These are phyloP conservation scores for Pseudonaja textilis DNA, from an alignment of 2,113 vertebrate genomes.

Conservation along the genomic window DNA sequence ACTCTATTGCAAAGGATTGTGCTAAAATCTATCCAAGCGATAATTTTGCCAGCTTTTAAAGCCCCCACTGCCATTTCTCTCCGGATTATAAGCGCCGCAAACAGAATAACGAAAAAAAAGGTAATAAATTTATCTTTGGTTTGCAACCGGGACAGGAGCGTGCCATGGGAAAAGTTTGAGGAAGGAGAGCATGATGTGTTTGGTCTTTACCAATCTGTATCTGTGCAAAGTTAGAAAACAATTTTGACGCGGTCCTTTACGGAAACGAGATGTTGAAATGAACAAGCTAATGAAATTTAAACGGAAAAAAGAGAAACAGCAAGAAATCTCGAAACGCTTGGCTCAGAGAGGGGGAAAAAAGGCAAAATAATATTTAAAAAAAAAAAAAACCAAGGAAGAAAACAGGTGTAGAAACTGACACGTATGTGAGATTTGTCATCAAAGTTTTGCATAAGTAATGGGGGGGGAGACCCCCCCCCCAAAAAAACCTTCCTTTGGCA, in stretches of 20 bases:
- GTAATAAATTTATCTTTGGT: not conserved
- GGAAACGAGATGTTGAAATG: not conserved
- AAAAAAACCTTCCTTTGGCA: not conserved
- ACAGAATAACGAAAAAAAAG: not conserved
- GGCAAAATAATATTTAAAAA: not conserved
- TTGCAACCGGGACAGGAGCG: not conserved
- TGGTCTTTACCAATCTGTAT: slow-evolving; percentile 3
- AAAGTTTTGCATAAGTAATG: not conserved
- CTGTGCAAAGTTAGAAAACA: not conserved
- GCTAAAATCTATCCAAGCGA: not conserved
- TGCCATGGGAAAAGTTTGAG: not conserved
- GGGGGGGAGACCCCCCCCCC: accelerated
- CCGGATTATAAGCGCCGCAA: not conserved
- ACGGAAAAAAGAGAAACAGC: not conserved
- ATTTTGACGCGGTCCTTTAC: not conserved
- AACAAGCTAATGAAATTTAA: not conserved
- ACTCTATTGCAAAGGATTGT: not conserved
- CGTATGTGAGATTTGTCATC: not conserved
- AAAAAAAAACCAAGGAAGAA: not conserved
- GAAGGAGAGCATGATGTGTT: not conserved
- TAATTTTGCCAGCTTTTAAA: not conserved
- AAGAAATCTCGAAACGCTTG: not conserved
- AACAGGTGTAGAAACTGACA: not conserved
- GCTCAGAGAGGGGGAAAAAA: not conserved
- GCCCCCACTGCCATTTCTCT: not conserved